Base-by-base conservation (phyloP, 2,113 vertebrate species). In the Lichenostomus cassidix region DNA sequence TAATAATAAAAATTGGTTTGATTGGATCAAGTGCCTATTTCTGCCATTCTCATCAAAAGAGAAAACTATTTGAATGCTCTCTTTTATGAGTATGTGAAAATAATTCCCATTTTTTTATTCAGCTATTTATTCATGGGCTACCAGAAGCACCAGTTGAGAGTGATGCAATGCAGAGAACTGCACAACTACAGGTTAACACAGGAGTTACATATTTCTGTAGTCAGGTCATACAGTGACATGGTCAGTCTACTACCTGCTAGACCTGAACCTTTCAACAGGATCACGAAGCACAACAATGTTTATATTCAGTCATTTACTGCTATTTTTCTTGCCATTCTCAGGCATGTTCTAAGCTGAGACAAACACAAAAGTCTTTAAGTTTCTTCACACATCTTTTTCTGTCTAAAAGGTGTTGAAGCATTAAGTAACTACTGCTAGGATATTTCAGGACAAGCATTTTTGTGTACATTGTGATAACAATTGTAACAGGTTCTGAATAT, bases 291-390 rank as follows among this genome's bases (percentile, higher is more conserved):
- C 91, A 96, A 39, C 42, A 42, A 22, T 33, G 15, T 94, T 96
- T 93, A 27, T 63, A 82, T 95, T 94, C 75, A 91, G 27, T 47
- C 47, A 81, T 97, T 97, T 95, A 69, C 81, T 90, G 75, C 96
- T 92, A 27, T 94, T 96, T 80, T 90, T 95, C 91, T 41, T 92
- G 86, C 89, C 76, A 94, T 84, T 65, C 92, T 93, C 70, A 85
- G 81, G 69, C 42, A 29, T 37, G 53, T 84, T 93, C 88, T 96
- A 88, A 92, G 41, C 53, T 46, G 44, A 35, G 75, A 69, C 49
- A 92, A 94, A 87, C 88, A 85, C 60, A 53, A 88, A 67, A 90
- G 15, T 33, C 58, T 59, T 76, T 53, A 89, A 92, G 42, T 22
- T 35, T 21, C 69, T 87, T 94, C 83, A 83, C 70, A 58, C 42